Evolutionary conservation across 2,888 invertebrate species (phyloP).

Genomic region (Andrena trimmerana): DNA sequence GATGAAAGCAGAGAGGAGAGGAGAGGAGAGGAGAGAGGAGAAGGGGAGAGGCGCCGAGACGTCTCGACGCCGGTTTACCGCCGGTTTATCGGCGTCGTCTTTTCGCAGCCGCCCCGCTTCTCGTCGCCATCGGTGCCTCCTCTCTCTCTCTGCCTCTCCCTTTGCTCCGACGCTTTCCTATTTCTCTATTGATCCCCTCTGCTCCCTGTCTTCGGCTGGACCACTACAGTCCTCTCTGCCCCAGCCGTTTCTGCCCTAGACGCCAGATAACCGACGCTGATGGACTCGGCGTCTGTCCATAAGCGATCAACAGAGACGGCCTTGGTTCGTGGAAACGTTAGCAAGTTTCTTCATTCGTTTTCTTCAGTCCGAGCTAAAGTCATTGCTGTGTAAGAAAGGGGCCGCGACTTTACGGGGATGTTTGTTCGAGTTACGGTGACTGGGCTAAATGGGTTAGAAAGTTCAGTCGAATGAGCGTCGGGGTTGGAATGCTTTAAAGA

Average conservation of each 20-base stretch:
- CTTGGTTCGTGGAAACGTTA: too few species aligned
- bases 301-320: constrained; percentile 11
- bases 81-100: constrained; percentile 76
- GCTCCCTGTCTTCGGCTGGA: constrained; percentile 28
- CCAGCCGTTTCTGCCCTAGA: constrained; percentile 13
- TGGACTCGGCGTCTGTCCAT: constrained; percentile 28
- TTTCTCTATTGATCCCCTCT: constrained; percentile 60
- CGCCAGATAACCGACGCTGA: constrained; percentile 49
- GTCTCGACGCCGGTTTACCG: constrained; percentile 80
- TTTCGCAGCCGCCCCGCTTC: constrained; percentile 67
- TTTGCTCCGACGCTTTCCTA: constrained; percentile 22
- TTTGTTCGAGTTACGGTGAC: not conserved
- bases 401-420: not conserved
- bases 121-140: constrained; percentile 22
- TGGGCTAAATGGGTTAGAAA: not conserved
- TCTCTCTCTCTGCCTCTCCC: constrained; percentile 17
- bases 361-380: too few species aligned
- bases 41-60: constrained; percentile 77
- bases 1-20: not conserved
- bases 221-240: constrained; percentile 21
- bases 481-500: constrained; percentile 5
- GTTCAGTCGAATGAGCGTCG: not conserved
- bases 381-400: not conserved
- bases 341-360: too few species aligned
- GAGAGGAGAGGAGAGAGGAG: constrained; percentile 14